Evolutionary conservation across 1,140 invertebrate genomes (phyloP).

Genomic region (Portunus trituberculatus): DNA sequence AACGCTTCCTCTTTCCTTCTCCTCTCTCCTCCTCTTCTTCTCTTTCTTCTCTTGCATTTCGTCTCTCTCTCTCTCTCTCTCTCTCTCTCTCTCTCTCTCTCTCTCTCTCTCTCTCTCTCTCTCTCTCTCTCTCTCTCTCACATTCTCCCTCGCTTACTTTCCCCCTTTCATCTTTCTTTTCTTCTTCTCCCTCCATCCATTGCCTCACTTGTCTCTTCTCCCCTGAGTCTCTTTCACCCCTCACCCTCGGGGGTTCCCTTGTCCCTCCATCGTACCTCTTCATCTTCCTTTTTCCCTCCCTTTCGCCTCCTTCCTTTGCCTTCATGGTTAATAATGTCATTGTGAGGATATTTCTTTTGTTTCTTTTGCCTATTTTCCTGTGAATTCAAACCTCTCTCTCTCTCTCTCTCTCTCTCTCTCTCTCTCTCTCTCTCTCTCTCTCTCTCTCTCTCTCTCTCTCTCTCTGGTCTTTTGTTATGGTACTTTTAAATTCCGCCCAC

Average conservation of each 20-base stretch:
- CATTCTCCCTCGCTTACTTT: background rate
- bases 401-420: constrained; percentile 39
- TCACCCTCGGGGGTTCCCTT: background rate
- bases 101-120: constrained; percentile 43
- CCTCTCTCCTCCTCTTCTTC: background rate
- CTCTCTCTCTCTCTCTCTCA: constrained; percentile 24
- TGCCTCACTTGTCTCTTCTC: background rate
- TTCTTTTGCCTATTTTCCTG: background rate
- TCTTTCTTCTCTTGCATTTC: no score
- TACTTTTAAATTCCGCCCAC: no score
- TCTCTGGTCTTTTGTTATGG: no score
- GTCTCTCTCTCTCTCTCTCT: constrained; percentile 36
- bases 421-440: constrained; percentile 31
- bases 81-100: constrained; percentile 25
- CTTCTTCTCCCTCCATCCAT: background rate
- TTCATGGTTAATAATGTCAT: no score
- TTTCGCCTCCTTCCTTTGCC: no score
- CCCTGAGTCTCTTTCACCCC: background rate
- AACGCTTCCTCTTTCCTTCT: background rate
- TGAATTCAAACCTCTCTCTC: background rate
- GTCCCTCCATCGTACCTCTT: no score
- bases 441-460: no score
- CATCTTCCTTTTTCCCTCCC: no score
- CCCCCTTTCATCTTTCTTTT: background rate
- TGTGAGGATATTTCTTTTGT: no score